These are phyloP conservation scores for Plectus sambesii DNA, from an alignment of 1,140 invertebrate species.

Conservation along the genomic window DNA sequence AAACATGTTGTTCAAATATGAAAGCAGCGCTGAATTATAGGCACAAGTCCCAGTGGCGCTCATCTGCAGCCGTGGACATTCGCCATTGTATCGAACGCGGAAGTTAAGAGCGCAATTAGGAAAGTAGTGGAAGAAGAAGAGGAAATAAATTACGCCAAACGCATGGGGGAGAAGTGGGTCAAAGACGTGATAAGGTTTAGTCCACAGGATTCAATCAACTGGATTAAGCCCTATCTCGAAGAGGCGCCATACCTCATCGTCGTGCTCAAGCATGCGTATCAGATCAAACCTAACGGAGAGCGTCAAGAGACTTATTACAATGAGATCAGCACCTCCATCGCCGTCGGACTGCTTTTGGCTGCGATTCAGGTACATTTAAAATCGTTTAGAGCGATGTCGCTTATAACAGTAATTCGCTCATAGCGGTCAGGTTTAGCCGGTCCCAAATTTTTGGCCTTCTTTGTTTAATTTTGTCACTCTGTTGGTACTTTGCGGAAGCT, in stretches of 20 bases:
- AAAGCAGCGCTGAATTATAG: slow-evolving; percentile 38
- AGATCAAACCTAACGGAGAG: slow-evolving; percentile 56
- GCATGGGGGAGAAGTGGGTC: slow-evolving; percentile 74
- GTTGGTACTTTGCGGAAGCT: no score
- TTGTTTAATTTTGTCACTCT: no score
- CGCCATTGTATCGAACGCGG: slow-evolving; percentile 58
- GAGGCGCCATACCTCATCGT: slow-evolving; percentile 68
- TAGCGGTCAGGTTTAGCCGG: no score
- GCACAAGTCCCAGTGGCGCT: slow-evolving; percentile 72
- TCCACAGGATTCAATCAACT: no score
- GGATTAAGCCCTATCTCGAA: slow-evolving; percentile 68
- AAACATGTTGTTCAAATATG: no score
- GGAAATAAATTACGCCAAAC: slow-evolving; percentile 65
- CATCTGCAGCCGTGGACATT: slow-evolving; percentile 84
- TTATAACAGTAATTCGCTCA: no score
- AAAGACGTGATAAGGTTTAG: slow-evolving; percentile 63
- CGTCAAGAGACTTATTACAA: slow-evolving; percentile 73
- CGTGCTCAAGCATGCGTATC: slow-evolving; percentile 68
- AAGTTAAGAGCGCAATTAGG: slow-evolving; percentile 60
- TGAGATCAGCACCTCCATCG: slow-evolving; percentile 68
- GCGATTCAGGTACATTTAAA: slow-evolving; percentile 75
- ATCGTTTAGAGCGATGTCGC: no score
- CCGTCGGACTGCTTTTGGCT: slow-evolving; percentile 64
- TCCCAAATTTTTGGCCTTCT: no score
- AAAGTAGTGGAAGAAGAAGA: slow-evolving; percentile 71